phyloP scores from a whole-genome alignment of 2,113 vertebrate species.

The Gymnorhina tibicen region DNA sequence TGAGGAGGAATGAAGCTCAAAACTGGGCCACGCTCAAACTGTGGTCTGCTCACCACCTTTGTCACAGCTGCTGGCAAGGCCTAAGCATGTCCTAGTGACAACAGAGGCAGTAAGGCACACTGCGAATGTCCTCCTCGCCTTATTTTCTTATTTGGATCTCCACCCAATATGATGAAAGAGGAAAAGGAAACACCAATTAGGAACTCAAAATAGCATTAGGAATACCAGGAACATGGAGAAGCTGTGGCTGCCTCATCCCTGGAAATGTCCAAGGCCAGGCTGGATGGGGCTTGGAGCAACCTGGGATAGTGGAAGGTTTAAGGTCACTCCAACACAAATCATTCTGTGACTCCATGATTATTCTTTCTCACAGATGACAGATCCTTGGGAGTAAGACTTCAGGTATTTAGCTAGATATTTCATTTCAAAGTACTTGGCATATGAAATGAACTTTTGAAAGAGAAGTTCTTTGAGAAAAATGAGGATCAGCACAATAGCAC shows the following conservation, averaged over 20 bases:
- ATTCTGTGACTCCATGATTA: not conserved
- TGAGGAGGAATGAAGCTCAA: not conserved
- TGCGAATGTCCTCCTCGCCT: not conserved
- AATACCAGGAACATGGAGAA: not conserved
- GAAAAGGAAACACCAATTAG: not conserved
- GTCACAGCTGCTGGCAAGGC: not conserved
- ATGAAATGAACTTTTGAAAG: not conserved
- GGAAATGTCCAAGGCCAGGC: not conserved
- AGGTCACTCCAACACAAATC: not conserved
- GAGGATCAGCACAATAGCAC: not conserved
- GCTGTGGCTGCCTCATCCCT: not conserved
- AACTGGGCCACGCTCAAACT: accelerated
- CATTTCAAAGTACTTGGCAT: not conserved
- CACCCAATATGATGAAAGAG: not conserved
- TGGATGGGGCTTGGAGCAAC: not conserved
- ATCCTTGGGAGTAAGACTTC: not conserved
- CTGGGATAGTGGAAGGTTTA: not conserved
- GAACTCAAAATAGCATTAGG: not conserved
- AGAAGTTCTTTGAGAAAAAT: not conserved
- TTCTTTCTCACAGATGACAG: not conserved
- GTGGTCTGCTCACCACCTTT: not conserved
- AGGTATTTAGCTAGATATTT: not conserved
- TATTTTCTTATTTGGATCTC: not conserved
- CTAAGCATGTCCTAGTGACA: not conserved
- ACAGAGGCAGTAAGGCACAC: not conserved